Conservation (phyloP, 92 coral and sea anemone species). For the Hydrozoanthus gracilis region DNA sequence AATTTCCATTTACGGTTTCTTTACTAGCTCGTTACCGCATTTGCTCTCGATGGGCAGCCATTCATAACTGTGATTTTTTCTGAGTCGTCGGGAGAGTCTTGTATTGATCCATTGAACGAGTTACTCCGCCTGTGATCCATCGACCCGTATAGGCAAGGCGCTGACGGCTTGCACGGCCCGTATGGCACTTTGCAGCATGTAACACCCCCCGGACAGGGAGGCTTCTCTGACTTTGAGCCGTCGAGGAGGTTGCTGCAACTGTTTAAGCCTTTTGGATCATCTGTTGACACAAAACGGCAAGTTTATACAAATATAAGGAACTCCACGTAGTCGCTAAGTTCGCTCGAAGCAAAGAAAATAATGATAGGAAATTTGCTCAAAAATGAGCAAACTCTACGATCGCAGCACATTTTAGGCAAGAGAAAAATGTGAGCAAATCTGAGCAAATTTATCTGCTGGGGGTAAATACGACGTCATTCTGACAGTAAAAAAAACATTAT, state of each 20-base stretch:
- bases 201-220: conserved; percentile 37
- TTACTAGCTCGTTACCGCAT: conserved; percentile 15
- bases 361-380: too few relatives aligned
- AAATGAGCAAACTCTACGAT: too few relatives aligned
- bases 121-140: not conserved
- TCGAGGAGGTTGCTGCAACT: not conserved
- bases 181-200: conserved; percentile 35
- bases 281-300: not conserved
- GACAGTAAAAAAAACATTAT: too few relatives aligned
- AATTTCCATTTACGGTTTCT: not conserved
- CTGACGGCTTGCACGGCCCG: conserved; percentile 4
- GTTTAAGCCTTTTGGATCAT: not conserved
- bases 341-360: too few relatives aligned
- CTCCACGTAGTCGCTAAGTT: too few relatives aligned
- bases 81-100: conserved; percentile 14
- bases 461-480: too few relatives aligned
- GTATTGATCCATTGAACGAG: conserved; percentile 25
- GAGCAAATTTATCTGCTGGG: too few relatives aligned
- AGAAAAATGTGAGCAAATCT: too few relatives aligned
- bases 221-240: not conserved
- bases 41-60: not conserved
- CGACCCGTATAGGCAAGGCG: conserved; percentile 32
- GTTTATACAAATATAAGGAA: not conserved
- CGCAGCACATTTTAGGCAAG: too few relatives aligned
- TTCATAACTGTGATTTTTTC: conserved; percentile 5